Conservation (phyloP, 1,140 invertebrate species). For the Copidosoma floridanum region DNA sequence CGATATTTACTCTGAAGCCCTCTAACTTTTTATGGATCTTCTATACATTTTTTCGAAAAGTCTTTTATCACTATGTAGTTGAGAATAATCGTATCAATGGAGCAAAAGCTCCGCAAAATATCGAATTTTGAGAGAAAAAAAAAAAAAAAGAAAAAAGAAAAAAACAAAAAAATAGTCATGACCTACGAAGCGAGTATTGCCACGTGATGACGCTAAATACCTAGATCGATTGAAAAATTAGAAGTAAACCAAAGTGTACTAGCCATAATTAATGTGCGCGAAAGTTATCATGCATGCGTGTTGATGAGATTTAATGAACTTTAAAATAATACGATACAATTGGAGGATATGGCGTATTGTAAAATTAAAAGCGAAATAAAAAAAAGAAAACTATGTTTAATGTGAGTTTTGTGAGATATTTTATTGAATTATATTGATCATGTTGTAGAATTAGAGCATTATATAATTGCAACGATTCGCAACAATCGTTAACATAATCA, state of each 20-base stretch:
- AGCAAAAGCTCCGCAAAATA: background rate
- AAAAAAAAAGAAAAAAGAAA: no score
- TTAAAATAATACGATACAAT: no score
- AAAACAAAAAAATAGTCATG: background rate
- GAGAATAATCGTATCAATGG: background rate
- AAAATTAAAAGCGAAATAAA: background rate
- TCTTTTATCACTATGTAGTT: slow-evolving; percentile 6
- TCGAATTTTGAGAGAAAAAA: no score
- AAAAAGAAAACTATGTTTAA: slow-evolving; percentile 4
- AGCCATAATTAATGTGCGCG: slow-evolving; percentile 9
- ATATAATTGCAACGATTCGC: background rate
- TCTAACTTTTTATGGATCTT: slow-evolving; percentile 20
- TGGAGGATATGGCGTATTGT: no score
- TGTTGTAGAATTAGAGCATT: background rate
- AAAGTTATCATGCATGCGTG: slow-evolving; percentile 10
- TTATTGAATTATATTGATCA: background rate
- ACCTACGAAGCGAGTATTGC: slow-evolving; percentile 1
- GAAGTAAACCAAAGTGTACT: slow-evolving; percentile 11
- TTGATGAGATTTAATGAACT: background rate
- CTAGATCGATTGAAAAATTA: slow-evolving; percentile 8
- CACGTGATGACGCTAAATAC: slow-evolving; percentile 2
- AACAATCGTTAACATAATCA: background rate
- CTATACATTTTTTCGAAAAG: slow-evolving; percentile 23
- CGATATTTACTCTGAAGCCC: slow-evolving; percentile 2
- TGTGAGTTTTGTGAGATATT: slow-evolving; percentile 16